phyloP scores from a whole-genome alignment of 2,888 invertebrate species.

The Machimus rusticus region DNA sequence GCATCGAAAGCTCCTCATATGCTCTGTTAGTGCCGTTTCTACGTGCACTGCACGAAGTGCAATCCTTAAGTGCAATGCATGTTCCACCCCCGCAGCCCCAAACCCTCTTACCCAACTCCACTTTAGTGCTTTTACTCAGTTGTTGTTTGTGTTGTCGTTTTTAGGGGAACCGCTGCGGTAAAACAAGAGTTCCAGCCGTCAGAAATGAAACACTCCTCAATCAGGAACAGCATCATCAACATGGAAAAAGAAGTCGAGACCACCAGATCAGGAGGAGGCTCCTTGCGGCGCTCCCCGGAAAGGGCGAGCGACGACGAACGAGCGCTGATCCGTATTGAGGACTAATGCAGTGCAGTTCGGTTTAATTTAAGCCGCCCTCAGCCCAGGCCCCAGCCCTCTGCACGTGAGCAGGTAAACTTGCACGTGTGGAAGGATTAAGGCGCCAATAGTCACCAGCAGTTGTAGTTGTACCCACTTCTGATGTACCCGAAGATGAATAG shows the following conservation, averaged over 20 bases:
- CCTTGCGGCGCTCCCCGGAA: background rate
- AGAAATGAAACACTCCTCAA: conserved; percentile 15
- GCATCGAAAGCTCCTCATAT: background rate
- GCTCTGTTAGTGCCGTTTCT: background rate
- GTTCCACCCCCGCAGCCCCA: background rate
- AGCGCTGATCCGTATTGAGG: background rate
- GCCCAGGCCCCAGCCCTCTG: background rate
- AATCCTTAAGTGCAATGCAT: background rate
- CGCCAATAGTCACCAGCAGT: background rate
- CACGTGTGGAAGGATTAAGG: background rate
- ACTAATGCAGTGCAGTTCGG: conserved; percentile 9
- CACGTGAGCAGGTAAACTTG: background rate
- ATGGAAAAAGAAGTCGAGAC: background rate
- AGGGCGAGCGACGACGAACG: background rate
- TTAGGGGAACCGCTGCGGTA: background rate
- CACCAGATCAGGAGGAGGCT: background rate
- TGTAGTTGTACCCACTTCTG: background rate
- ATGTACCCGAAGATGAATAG: background rate
- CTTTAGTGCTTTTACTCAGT: background rate
- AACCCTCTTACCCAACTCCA: background rate
- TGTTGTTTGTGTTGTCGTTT: background rate
- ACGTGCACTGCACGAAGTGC: background rate
- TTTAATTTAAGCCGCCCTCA: background rate
- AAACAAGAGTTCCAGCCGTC: conserved; percentile 6
- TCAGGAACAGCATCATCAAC: background rate